Evolutionary conservation across 1,140 invertebrate genomes (phyloP), one percentile per base, ranked within the genome.

Genomic region (Limonius californicus): DNA sequence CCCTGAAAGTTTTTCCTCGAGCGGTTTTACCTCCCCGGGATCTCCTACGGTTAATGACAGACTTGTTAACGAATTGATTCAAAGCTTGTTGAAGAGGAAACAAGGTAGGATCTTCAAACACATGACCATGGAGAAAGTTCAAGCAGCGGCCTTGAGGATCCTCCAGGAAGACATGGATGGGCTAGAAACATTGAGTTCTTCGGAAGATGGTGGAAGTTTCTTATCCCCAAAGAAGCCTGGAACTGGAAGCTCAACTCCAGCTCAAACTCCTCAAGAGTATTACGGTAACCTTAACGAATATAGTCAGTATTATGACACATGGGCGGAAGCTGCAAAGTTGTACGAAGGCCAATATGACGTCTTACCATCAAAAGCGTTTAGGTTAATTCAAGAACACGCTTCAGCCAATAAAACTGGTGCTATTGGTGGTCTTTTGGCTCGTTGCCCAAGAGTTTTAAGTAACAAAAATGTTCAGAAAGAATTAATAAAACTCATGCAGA

Each of bases 291-390:
- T 78, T 69, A 65, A 73, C 42, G 78, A 80, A 53, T 84, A 84
- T 32, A 79, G 80, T 55, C 75, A 82, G 14, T 87, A 87, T 70
- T 87, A 85, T 62, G 79, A 81, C 57, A 79, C 80, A 1, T 86
- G 85, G 85, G 80, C 76, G 42, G 78, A 78, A 12, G 70, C 77
- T 0, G 76, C 76, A 42, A 27, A 63, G 0, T 64, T 70, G 2
- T 68, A 69, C 1, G 69, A 76, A 27, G 21, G 58, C n/a, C 59
- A 70, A 11, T 71, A 75, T 27, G 79, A 83, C 14, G 78, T 81
- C n/a, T 57, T 82, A 16, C 81, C 83, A 1, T 83, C 82, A 2
- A 78, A 79, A 61, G 78, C 80, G 2, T 82, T 83, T 61, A 78
- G 75, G 55, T 66, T 78, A 0, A 67, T 83, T 12, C 70, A 78